Evolutionary conservation across 2,797 vertebrate species (phyloP).

Genomic region (Mormyrops boulengeri): DNA sequence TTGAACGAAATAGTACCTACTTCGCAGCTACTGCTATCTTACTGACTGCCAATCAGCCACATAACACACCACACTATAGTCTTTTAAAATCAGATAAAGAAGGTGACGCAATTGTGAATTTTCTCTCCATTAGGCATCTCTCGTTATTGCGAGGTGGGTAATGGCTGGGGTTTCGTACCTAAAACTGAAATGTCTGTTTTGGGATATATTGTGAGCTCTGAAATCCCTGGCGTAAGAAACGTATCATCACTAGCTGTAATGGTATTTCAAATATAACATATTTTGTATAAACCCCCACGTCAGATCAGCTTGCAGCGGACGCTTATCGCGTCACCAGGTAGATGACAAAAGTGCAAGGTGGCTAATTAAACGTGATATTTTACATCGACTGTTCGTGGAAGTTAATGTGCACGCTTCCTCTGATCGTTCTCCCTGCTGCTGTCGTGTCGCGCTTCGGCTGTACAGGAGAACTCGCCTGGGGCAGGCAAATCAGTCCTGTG

Average conservation of each 20-base stretch:
- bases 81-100: neutral
- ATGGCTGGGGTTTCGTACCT: neutral
- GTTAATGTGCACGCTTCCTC: neutral
- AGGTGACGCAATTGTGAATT: slow-evolving; percentile 33
- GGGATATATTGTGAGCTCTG: neutral
- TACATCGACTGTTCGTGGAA: neutral
- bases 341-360: neutral
- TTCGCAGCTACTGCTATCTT: neutral
- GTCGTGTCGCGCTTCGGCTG: slow-evolving; percentile 56
- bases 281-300: neutral
- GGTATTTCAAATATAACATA: neutral
- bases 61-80: neutral
- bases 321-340: neutral
- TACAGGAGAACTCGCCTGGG: slow-evolving; percentile 49
- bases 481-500: neutral
- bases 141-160: neutral
- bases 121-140: slow-evolving; percentile 40
- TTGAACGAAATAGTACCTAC: neutral
- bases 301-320: neutral
- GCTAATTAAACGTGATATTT: neutral
- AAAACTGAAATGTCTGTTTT: neutral
- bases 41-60: neutral
- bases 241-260: neutral
- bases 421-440: slow-evolving; percentile 49
- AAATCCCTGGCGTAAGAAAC: neutral